Percentiles rank a stretch among this genome's conserved stretches.
These are phyloP conservation scores for Irena cyanogastra DNA, from an alignment of 2,113 vertebrate species.

Conservation along the genomic window DNA sequence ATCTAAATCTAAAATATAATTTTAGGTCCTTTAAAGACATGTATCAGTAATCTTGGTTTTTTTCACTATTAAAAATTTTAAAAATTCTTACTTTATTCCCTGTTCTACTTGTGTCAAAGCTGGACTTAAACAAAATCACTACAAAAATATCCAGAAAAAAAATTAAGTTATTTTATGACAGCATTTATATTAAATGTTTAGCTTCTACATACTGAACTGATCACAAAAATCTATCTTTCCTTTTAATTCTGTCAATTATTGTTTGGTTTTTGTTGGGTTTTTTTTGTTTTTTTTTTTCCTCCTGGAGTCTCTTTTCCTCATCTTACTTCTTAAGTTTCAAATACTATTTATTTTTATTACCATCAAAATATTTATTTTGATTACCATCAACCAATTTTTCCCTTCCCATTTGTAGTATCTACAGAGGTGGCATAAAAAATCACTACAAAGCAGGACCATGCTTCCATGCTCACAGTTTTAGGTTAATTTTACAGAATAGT, in stretches of 20 bases:
- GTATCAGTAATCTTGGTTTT: not conserved
- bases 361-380: not conserved
- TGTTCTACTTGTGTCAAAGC: not conserved
- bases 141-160: not conserved
- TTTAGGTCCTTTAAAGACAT: not conserved
- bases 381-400: not conserved
- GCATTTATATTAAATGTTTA: not conserved
- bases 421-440: not conserved
- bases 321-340: not conserved
- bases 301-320: not conserved
- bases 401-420: not conserved
- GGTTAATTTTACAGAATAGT: not conserved
- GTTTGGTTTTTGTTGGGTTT: rapidly evolving
- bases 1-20: not conserved
- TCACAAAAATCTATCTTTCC: not conserved
- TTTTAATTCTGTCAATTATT: not conserved
- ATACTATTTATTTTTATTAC: not conserved
- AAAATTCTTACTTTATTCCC: not conserved
- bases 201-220: not conserved
- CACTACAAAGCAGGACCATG: not conserved
- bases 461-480: not conserved
- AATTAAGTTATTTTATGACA: not conserved
- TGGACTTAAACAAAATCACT: not conserved
- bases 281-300: too few relatives aligned
- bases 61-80: not conserved